Evolutionary conservation across 2,113 vertebrate species (phyloP).

Genomic region (Alosa alosa): DNA sequence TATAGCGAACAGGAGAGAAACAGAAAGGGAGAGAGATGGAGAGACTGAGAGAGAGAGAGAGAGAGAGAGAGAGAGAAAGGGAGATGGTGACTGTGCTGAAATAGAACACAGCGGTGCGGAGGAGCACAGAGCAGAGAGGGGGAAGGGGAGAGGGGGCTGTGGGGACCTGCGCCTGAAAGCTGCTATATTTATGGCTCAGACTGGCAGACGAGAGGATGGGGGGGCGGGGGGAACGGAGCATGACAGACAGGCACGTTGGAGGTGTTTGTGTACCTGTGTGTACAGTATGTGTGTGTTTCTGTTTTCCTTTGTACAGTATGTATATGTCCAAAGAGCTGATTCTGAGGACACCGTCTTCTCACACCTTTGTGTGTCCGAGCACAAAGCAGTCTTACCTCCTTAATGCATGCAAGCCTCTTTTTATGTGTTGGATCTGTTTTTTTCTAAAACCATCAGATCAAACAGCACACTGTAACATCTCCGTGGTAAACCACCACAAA

Average conservation of each 20-base stretch:
- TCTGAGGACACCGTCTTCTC: not conserved
- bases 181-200: not conserved
- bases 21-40: not conserved
- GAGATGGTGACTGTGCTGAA: slow-evolving; percentile 56
- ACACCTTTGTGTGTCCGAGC: not conserved
- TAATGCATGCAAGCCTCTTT: not conserved
- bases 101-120: slow-evolving; percentile 53
- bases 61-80: not conserved
- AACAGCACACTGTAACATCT: not conserved
- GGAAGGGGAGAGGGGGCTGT: not conserved
- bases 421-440: not conserved
- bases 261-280: not conserved
- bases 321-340: not conserved
- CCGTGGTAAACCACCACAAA: not conserved
- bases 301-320: not conserved
- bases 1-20: not conserved
- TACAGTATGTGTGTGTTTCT: not conserved
- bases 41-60: not conserved
- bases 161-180: not conserved
- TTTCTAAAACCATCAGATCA: not conserved
- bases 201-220: not conserved
- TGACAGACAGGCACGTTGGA: not conserved
- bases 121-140: slow-evolving; percentile 32
- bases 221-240: not conserved
- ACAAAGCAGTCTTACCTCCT: not conserved